A percentile compares a stretch with the other conserved stretches of the same genome.
Conservation (phyloP, 2,888 invertebrate species). For the Euproctis similis region DNA sequence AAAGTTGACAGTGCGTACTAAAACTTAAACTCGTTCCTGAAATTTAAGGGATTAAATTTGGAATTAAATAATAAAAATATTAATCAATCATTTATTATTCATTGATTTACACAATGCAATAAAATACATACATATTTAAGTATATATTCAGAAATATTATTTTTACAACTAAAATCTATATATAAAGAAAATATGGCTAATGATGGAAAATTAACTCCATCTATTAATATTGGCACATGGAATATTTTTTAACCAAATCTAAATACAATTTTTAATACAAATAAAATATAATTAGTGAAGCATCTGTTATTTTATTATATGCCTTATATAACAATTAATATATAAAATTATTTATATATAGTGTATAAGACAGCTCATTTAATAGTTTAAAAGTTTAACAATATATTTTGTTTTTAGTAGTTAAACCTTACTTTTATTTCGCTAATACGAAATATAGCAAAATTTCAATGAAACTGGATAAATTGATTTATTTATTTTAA, state of each 20-base stretch:
- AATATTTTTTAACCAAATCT: slow-evolving; percentile 43
- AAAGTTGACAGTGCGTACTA: no score
- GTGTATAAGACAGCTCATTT: slow-evolving; percentile 49
- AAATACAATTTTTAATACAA: slow-evolving; percentile 20
- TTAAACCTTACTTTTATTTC: slow-evolving; percentile 56
- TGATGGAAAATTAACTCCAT: slow-evolving; percentile 43
- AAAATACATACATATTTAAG: slow-evolving; percentile 60
- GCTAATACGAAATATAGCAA: slow-evolving; percentile 63
- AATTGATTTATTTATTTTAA: slow-evolving; percentile 24
- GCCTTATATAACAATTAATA: slow-evolving; percentile 63
- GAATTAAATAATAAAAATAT: no score
- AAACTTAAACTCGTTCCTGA: no score
- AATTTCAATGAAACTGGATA: slow-evolving; percentile 29
- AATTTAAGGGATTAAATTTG: no score
- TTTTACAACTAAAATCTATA: slow-evolving; percentile 58
- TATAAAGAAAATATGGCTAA: slow-evolving; percentile 71
- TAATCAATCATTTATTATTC: slow-evolving; percentile 66
- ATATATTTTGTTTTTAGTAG: no score
- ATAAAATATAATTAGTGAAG: slow-evolving; percentile 39
- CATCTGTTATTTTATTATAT: slow-evolving; percentile 25
- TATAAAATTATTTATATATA: slow-evolving; percentile 67
- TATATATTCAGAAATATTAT: slow-evolving; percentile 50
- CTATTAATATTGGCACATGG: slow-evolving; percentile 66
- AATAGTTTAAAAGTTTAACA: slow-evolving; percentile 15
- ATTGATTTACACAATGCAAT: slow-evolving; percentile 59